Evolutionary conservation across 2,888 invertebrate species (phyloP).

Genomic region (Drosophila incognita): DNA sequence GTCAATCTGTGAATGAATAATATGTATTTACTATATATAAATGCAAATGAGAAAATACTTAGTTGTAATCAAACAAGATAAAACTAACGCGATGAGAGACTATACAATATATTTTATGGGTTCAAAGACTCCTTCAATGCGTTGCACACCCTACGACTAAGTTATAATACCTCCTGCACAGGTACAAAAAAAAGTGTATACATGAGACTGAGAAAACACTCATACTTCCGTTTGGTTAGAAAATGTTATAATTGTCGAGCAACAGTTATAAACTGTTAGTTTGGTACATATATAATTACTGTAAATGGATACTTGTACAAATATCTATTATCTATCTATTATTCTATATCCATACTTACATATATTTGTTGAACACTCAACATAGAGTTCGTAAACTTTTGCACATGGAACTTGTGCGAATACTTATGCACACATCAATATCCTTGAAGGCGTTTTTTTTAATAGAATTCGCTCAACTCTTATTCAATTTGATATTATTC

Average conservation of each 20-base stretch:
- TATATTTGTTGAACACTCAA: background rate
- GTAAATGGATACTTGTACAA: background rate
- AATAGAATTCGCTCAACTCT: background rate
- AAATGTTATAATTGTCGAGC: background rate
- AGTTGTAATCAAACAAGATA: background rate
- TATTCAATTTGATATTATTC: background rate
- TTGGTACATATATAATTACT: background rate
- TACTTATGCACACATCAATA: conserved; percentile 12
- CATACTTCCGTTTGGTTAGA: background rate
- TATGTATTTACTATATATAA: background rate
- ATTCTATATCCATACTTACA: background rate
- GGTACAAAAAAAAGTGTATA: background rate
- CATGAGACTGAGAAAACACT: background rate
- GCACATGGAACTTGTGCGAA: background rate
- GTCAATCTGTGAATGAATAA: conserved; percentile 4
- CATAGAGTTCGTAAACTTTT: background rate
- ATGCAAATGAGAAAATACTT: background rate
- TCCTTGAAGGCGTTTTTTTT: background rate
- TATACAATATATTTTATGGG: background rate
- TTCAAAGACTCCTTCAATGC: background rate
- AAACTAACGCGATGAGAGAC: background rate
- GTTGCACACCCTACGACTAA: background rate
- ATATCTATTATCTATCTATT: background rate
- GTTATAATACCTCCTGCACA: background rate
- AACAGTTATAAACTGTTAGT: background rate